Conservation (phyloP, 2,797 vertebrate species). For the Darevskia mixta region DNA sequence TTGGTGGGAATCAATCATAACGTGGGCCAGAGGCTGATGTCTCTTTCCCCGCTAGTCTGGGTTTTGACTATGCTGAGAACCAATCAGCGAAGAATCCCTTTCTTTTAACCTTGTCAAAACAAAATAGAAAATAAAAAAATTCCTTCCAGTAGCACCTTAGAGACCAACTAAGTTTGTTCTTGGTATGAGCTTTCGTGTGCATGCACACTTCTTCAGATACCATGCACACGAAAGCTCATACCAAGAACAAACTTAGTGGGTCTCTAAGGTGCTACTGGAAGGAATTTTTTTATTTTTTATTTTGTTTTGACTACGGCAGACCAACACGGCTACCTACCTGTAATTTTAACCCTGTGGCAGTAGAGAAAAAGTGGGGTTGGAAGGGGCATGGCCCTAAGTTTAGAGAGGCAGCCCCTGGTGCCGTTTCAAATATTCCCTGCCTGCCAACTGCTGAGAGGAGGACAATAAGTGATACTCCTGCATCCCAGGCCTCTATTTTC, state of each 20-base stretch:
- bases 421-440: neutral
- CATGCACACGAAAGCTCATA: too few species aligned
- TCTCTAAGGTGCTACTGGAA: too few species aligned
- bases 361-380: neutral
- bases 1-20: neutral
- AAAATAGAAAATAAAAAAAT: too few species aligned
- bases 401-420: neutral
- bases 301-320: too few species aligned
- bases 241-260: too few species aligned
- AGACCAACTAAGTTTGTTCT: too few species aligned
- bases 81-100: neutral
- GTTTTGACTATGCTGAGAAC: neutral
- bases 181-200: too few species aligned
- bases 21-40: neutral
- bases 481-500: neutral
- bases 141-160: too few species aligned
- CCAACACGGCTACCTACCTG: too few species aligned
- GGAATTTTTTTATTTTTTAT: too few species aligned
- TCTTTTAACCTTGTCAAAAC: neutral
- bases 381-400: neutral
- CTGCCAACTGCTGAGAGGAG: neutral
- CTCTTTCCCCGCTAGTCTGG: neutral
- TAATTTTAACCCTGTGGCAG: neutral
- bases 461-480: neutral
- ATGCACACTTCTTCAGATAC: too few species aligned